These are phyloP conservation scores for Omphaloscelis lunosa DNA, from an alignment of 2,888 invertebrate genomes.

Conservation along the genomic window DNA sequence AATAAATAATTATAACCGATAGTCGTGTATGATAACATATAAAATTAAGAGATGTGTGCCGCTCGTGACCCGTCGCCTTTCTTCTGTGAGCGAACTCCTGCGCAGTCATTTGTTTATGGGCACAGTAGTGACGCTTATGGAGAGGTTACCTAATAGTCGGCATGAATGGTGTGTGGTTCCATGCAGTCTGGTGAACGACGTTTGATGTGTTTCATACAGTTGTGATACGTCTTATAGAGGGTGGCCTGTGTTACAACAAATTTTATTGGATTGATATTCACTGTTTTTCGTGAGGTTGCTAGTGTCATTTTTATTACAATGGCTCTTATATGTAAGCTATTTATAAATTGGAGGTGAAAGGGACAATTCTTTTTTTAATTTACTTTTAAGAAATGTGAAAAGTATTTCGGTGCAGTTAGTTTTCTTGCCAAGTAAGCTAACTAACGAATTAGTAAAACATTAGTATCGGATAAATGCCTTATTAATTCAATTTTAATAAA, in stretches of 20 bases:
- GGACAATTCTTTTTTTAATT: too few species aligned
- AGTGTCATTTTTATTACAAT: not conserved
- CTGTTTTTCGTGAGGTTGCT: not conserved
- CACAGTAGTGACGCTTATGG: slow-evolving; percentile 46
- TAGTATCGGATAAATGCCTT: too few species aligned
- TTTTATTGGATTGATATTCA: too few species aligned
- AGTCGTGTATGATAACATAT: slow-evolving; percentile 84
- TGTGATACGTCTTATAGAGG: not conserved
- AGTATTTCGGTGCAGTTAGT: not conserved
- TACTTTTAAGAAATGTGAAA: not conserved
- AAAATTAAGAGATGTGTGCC: slow-evolving; percentile 84
- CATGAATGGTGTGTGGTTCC: slow-evolving; percentile 46
- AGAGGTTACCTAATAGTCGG: slow-evolving; percentile 44
- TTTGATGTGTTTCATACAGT: not conserved
- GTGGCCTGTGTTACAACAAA: not conserved
- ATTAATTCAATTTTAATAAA: too few species aligned
- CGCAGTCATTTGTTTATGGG: slow-evolving; percentile 66
- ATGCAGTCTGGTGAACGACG: slow-evolving; percentile 33
- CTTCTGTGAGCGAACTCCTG: slow-evolving; percentile 54
- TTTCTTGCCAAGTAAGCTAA: not conserved
- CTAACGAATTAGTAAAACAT: too few species aligned
- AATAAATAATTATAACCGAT: slow-evolving; percentile 83
- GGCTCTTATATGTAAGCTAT: not conserved
- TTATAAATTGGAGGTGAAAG: not conserved
- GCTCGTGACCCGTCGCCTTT: slow-evolving; percentile 77